Percentiles rank a stretch among this genome's conserved stretches.
These are phyloP conservation scores for Ophioderma brevispina DNA, from an alignment of 35 echinoderm and acorn worm genomes.

Conservation along the genomic window DNA sequence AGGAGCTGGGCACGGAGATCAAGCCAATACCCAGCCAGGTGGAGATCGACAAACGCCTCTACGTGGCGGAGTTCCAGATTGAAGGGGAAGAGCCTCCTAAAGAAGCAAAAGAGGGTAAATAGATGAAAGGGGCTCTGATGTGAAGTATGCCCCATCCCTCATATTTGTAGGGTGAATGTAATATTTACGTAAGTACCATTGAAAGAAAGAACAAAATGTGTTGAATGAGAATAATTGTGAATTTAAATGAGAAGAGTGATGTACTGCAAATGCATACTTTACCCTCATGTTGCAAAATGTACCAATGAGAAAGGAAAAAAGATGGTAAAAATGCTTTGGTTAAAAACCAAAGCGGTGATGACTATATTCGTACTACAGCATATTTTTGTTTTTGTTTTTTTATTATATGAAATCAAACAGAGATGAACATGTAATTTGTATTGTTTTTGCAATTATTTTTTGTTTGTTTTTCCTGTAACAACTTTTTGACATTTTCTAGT, in stretches of 20 bases:
- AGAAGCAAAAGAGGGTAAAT: not conserved
- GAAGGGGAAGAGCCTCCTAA: constrained; percentile 35
- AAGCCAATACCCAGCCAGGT: constrained; percentile 86
- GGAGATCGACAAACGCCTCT: constrained; percentile 87
- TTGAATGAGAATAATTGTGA: too few relatives aligned
- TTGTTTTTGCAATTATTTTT: not conserved
- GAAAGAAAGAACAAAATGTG: too few relatives aligned
- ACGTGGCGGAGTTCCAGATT: constrained; percentile 97
- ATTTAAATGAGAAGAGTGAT: too few relatives aligned
- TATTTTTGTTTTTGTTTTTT: not conserved
- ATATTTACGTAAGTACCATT: too few relatives aligned
- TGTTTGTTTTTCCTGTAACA: not conserved
- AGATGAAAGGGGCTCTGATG: not conserved
- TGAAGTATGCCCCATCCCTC: not conserved
- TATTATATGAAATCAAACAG: not conserved
- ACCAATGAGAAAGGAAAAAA: not conserved
- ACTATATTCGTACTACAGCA: not conserved
- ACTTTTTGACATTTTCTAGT: constrained; percentile 5
- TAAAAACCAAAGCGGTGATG: too few relatives aligned
- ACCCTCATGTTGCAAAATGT: not conserved
- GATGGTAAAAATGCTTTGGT: not conserved
- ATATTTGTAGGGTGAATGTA: too few relatives aligned
- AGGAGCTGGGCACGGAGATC: constrained; percentile 86
- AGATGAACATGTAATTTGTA: not conserved
- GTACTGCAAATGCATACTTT: too few relatives aligned